Evolutionary conservation across 2,888 invertebrate species (phyloP), one percentile per base, ranked within the genome.

Genomic region (Nymphalis c-album): DNA sequence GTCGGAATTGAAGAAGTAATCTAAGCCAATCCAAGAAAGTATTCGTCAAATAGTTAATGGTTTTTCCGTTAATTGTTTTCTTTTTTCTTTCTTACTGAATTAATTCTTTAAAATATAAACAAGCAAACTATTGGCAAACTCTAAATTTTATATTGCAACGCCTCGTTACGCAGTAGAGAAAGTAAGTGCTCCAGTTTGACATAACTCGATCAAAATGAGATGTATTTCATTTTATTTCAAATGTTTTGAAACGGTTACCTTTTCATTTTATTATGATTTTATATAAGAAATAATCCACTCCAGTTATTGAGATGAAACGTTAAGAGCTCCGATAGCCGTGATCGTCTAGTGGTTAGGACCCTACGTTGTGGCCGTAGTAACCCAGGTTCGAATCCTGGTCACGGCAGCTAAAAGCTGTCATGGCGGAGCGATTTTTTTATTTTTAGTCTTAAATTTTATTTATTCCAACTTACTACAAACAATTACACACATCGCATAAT

Each of bases 281-380:
- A 60, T 40, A 17, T n/a, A 22, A 50, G 22, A 60, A 45, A 47
- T 22, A 60, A 53, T 31, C 17, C 35, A 60, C 2, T 60, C 10
- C 13, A 22, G 3, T 46, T 53, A 63, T 68, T 68, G 35, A 51
- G 16, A 22, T 1, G 0, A 1, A 18, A 18, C 1, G 5, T 13
- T 48, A 71, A 60, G 57, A 57, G 72, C 76, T 76, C 76, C 77
- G 73, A 71, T 51, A 78, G 78, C 77, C 77, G 78, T 93, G 94
- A 94, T 94, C 94, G 94, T 94, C 94, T 94, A 94, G 94, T 94
- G 94, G 94, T 94, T 94, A 94, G 94, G 94, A 95, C 94, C 93
- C 94, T 94, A 94, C 94, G 94, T 95, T 95, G 94, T 95, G 94
- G 94, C 94, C 77, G 94, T 94, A 94, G 94, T 94, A 95, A 95